A percentile compares a stretch with the other conserved stretches of the same genome.
Conservation (phyloP, 2,113 vertebrate genomes). For the Melozone crissalis region DNA sequence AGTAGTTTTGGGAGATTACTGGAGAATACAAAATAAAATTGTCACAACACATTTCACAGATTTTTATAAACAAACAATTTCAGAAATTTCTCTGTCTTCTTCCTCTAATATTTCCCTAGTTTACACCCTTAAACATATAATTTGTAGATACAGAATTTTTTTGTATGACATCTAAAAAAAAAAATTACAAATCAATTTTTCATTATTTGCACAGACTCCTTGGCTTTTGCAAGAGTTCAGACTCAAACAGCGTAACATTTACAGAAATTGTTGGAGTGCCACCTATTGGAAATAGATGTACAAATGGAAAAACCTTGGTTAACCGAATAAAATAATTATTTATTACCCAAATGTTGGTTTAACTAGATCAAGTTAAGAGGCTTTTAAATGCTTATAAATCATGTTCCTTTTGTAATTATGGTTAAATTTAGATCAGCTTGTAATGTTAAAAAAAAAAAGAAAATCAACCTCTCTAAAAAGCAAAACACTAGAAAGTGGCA, state of each 20-base stretch:
- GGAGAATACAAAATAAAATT: background rate
- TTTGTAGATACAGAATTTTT: background rate
- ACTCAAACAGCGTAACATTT: background rate
- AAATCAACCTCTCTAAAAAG: background rate
- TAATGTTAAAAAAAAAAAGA: background rate
- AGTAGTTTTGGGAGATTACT: background rate
- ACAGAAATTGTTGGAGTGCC: constrained; percentile 16
- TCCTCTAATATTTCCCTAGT: background rate
- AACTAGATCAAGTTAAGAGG: background rate
- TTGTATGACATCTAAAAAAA: background rate
- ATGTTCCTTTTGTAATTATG: background rate
- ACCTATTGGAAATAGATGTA: constrained; percentile 1
- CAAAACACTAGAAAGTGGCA: background rate
- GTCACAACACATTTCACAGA: background rate
- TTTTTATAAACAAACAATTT: background rate
- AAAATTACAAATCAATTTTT: background rate
- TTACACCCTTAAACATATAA: background rate
- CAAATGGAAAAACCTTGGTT: background rate
- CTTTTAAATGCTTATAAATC: background rate
- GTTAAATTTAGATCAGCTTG: background rate
- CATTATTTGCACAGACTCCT: background rate
- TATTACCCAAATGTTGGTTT: background rate
- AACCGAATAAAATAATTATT: background rate
- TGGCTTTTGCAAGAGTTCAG: background rate
- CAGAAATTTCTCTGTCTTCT: background rate